A percentile compares a stretch with the other conserved stretches of the same genome.
Evolutionary conservation across 2,113 vertebrate species (phyloP).

Genomic region (Delphinapterus leucas): DNA sequence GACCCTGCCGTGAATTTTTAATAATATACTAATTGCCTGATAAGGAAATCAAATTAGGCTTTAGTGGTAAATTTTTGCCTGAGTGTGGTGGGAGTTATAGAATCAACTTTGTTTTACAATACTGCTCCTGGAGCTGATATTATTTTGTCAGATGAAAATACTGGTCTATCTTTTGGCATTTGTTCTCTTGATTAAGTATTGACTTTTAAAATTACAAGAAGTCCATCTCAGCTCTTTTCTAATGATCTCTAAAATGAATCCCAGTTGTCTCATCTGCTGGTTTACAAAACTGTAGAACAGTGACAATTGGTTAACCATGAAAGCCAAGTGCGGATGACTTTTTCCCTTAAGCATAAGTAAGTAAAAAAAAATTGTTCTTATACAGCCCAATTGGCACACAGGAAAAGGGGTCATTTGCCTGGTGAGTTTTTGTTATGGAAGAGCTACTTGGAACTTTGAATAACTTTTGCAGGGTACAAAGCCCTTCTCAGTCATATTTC

Average conservation of each 20-base stretch:
- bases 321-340: not conserved
- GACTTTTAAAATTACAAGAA: conserved; percentile 64
- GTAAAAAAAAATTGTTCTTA: not conserved
- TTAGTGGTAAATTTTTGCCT: conserved; percentile 70
- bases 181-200: conserved; percentile 57
- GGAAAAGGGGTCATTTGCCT: conserved; percentile 44
- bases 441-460: conserved; percentile 53
- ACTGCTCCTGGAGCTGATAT: conserved; percentile 45
- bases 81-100: conserved; percentile 64
- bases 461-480: conserved; percentile 39
- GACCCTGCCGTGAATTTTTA: conserved; percentile 78
- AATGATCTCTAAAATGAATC: conserved; percentile 65
- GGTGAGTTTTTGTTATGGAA: conserved; percentile 31
- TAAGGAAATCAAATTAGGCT: conserved; percentile 80
- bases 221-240: conserved; percentile 50
- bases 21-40: conserved; percentile 78
- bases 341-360: conserved; percentile 11
- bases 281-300: conserved; percentile 38
- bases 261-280: conserved; percentile 33
- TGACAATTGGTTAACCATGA: conserved; percentile 50
- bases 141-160: conserved; percentile 43
- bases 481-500: conserved; percentile 18
- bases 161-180: not conserved
- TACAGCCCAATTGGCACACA: not conserved
- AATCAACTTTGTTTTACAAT: conserved; percentile 55